Evolutionary conservation across 1,140 invertebrate species (phyloP), one percentile per base, ranked within the genome.

Genomic region (Stenopsyche tienmushanensis): DNA sequence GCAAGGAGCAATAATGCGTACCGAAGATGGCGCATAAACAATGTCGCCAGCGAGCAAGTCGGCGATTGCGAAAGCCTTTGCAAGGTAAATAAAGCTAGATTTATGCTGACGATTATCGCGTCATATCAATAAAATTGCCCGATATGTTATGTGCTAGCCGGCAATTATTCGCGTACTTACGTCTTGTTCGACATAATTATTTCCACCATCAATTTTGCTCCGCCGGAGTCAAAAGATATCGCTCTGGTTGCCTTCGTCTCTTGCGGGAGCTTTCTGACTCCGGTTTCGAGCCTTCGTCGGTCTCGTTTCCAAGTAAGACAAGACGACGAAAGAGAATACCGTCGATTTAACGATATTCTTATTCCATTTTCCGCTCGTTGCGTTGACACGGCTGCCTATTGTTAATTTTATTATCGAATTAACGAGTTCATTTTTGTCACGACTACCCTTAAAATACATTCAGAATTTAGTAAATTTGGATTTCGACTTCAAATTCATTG

Each of bases 81-180:
- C 24, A 17, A 39, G 17, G 63, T 58, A 58, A 47, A 57, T 57
- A 57, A 57, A 34, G 9, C 24, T 13, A 25, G 39, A 62, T 68
- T 68, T 63, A 68, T 57, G 34, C 52, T 39, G 44, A 23, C 62
- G 63, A 65, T 69, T 69, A 69, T 62, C 58, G 58, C 62, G 49
- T 69, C 67, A 69, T 69, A 69, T 69, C 67, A 69, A 69, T 69
- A 69, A 69, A 69, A 69, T 65, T 55, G 47, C 23, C 41, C 63
- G 50, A 65, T 64, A 57, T 63, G 55, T 68, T 68, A 68, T 68
- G 62, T 45, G 23, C 41, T 63, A 65, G 42, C 58, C 42, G 63
- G 39, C 58, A 53, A 64, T 64, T 60, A 68, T 68, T 62, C 62
- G 66, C 66, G 54, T 68, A 25, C 62, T 68, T 57, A 50, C 62